Base-by-base conservation (phyloP, 2,888 invertebrate genomes). In the Cyclophora albipunctata region DNA sequence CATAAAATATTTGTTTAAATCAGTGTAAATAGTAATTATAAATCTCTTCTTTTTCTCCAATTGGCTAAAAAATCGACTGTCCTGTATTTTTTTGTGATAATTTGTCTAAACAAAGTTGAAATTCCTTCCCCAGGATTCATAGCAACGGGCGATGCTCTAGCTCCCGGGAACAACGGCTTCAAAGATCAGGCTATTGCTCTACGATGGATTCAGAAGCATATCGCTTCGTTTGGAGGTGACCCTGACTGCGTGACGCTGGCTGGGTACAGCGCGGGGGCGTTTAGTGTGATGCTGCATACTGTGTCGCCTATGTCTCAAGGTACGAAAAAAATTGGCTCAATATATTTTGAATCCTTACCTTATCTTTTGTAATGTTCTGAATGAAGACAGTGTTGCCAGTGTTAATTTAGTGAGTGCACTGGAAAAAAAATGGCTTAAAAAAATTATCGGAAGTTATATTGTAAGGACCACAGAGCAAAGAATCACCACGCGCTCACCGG, bases 151-250 rank as follows among this genome's bases (percentile, higher is more conserved):
- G 93, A 93, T 45, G 81, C 86, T 45, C 78, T 90, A 45, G 91
- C 92, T 0, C 91, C 93, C 0, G 94, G 94, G 0, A 94, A 94
- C 69, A 89, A 91, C 58, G 94, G 93, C 0, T 75, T 93, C 42
- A 94, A 93, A 69, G 94, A 94, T 74, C 93, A 94, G 74, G 93
- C 93, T 2, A 76, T 82, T 7, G 91, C 91, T 0, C 69, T 94
- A 50, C 90, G 90, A 57, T 94, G 93, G 93, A 78, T 94, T 0
- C 89, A 90, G 64, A 69, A 90, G 44, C 92, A 94, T 64, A 93
- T 94, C 47, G 90, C 82, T 0, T 78, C 90, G 0, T 94, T 94
- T 64, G 93, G 93, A 0, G 94, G 94, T 1, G 90, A 94, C 77
- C 91, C 92, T 0, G 79, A 87, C 56, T 77, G 80, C 0, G 91